phyloP scores from a whole-genome alignment of 2,113 vertebrate genomes.

The Mirounga angustirostris region DNA sequence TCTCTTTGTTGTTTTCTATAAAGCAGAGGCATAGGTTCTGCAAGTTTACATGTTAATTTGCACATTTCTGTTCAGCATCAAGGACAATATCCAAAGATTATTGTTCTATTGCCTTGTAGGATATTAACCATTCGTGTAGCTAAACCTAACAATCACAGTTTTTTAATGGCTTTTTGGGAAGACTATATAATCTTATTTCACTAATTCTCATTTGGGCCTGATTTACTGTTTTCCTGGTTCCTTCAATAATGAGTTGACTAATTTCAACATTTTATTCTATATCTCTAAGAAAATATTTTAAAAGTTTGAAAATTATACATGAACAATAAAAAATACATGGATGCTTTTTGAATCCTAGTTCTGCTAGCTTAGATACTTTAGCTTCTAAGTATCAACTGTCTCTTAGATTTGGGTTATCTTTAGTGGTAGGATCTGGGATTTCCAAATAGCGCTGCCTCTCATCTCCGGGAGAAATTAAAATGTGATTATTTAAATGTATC shows the following conservation, averaged over 20 bases:
- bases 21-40: not conserved
- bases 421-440: not conserved
- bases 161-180: not conserved
- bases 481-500: not conserved
- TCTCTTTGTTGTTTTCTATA: not conserved
- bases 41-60: not conserved
- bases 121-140: not conserved
- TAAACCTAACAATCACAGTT: not conserved
- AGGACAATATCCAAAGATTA: not conserved
- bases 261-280: not conserved
- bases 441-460: not conserved
- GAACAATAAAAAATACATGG: not conserved
- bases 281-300: not conserved
- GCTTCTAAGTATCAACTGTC: not conserved
- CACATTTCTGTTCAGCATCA: not conserved
- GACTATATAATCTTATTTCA: not conserved
- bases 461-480: not conserved
- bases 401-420: not conserved
- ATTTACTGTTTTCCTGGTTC: not conserved
- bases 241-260: not conserved
- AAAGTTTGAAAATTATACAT: not conserved
- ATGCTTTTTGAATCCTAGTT: constrained; percentile 21
- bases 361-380: not conserved
- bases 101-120: not conserved
- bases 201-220: not conserved